Evolutionary conservation across 2,888 invertebrate genomes (phyloP), one percentile per base, ranked within the genome.

Genomic region (Pristionchus fissidentatus): DNA sequence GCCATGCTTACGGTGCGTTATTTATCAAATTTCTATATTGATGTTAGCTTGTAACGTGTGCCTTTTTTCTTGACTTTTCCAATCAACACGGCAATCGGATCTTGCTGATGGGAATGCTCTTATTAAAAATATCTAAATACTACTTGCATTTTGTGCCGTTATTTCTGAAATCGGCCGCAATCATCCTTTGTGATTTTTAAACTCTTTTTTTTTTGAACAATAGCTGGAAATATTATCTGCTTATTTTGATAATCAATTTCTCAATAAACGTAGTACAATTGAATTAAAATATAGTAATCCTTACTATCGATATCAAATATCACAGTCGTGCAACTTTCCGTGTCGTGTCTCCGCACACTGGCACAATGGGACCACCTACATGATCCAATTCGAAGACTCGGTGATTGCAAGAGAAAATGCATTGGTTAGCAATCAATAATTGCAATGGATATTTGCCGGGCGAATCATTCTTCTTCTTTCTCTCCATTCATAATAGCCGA

Each of bases 271-370:
- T n/a, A n/a, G n/a, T n/a, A n/a, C n/a, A n/a, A n/a, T n/a, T n/a
- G n/a, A n/a, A 29, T 13, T 52, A 75, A 85, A 77, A 19, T 26
- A 62, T 19, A 43, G 8, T n/a, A 84, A 26, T 80, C n/a, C 3
- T 35, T 70, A 19, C 13, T 49, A 5, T 41, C 15, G n/a, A 26
- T 95, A 95, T 85, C n/a, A n/a, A n/a, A n/a, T n/a, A n/a, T n/a
- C n/a, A n/a, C 94, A 98, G 98, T 89, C 88, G 10, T 89, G 89
- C 83, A 92, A 91, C 82, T 91, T 91, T 84, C 96, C 97, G 3
- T 97, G 97, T 62, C 98, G 98, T 94, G 98, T 99, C 10, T 96
- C 97, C 0, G 97, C 98, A 0, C 98, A 98, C 93, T 98, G 98
- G 97, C 98, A 99, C 93, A 97, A 98, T 93, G 99, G 88, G 43